These are phyloP conservation scores for Aradophagus sp. DNA, from an alignment of 1,140 invertebrate species.

Conservation along the genomic window DNA sequence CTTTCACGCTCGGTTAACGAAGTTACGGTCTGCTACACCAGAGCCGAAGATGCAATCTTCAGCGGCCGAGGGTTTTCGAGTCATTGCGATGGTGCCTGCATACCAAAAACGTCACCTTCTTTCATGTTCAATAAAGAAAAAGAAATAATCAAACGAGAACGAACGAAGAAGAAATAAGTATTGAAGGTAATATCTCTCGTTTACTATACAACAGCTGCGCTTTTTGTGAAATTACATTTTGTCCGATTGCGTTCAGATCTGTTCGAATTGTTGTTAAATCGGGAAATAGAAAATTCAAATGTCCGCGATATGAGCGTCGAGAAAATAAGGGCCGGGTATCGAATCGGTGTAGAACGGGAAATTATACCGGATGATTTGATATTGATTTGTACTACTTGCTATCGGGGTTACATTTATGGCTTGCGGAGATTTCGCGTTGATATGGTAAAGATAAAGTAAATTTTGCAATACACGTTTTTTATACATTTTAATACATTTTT, in stretches of 20 bases:
- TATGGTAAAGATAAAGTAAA: too few relatives aligned
- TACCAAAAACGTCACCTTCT: conserved; percentile 38
- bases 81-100: conserved; percentile 44
- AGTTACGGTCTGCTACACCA: conserved; percentile 46
- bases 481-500: too few relatives aligned
- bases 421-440: conserved; percentile 1
- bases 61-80: conserved; percentile 40
- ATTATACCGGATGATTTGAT: conserved; percentile 31
- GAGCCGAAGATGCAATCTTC: conserved; percentile 50
- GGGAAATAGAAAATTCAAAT: conserved; percentile 43
- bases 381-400: conserved; percentile 36
- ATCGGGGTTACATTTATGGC: conserved; percentile 1
- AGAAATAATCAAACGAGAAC: too few relatives aligned
- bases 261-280: conserved; percentile 38
- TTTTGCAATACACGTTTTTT: too few relatives aligned
- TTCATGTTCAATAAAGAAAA: too few relatives aligned
- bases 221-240: conserved; percentile 39
- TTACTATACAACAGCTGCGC: conserved; percentile 24
- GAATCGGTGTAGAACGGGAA: conserved; percentile 16
- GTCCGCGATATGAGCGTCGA: conserved; percentile 25
- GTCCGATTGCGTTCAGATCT: conserved; percentile 38
- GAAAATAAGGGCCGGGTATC: conserved; percentile 10
- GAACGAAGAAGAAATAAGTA: too few relatives aligned
- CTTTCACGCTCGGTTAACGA: conserved; percentile 59
- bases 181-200: conserved; percentile 46